Base-by-base conservation (phyloP, 1,140 invertebrate genomes). In the Wasmannia auropunctata region DNA sequence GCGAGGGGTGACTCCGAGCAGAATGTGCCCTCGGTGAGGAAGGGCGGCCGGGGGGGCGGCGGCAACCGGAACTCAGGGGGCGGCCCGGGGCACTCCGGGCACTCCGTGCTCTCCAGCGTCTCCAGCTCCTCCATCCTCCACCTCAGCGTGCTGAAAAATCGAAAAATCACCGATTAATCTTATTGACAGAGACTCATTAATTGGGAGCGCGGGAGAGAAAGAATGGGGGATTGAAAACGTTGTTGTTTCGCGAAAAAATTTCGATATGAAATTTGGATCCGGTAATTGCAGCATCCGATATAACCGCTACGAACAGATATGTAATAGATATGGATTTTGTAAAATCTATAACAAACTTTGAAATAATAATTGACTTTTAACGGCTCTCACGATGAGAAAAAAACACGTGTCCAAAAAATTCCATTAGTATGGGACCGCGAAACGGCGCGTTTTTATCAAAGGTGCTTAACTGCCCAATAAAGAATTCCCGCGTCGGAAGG, bases 51-150 rank as follows among this genome's bases (percentile, higher is more conserved):
- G 49, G 95, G 95, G 46, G 95, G 95, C 90, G 95, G 95, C 87
- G 95, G 95, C 79, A 95, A 92, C 90, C 94, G 94, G 92, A 95
- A 95, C 91, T 94, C 93, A 54, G 95, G 95, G 88, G 94, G 94
- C 86, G 94, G 94, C 89, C 93, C 94, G 85, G 94, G 92, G 91
- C 94, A 95, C 88, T 95, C 94, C 86, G 93, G 94, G 91, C 94
- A 95, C 91, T 95, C 94, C 89, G 92, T 94, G 92, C 92, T 94
- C 91, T 95, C 94, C 93, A 95, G 91, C 94, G 93, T 94, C 91
- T 94, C 94, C 91, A 95, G 90, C 91, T 95, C 94, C 91, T 94
- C 92, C 94, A 95, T 95, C 91, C 94, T 94, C 94, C 94, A 93
- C 92, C 93, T 93, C 92, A 93, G 88, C 91, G 93, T 93, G 89